phyloP scores from a whole-genome alignment of 2,113 vertebrate species.

The Phrynosoma blainvillii region DNA sequence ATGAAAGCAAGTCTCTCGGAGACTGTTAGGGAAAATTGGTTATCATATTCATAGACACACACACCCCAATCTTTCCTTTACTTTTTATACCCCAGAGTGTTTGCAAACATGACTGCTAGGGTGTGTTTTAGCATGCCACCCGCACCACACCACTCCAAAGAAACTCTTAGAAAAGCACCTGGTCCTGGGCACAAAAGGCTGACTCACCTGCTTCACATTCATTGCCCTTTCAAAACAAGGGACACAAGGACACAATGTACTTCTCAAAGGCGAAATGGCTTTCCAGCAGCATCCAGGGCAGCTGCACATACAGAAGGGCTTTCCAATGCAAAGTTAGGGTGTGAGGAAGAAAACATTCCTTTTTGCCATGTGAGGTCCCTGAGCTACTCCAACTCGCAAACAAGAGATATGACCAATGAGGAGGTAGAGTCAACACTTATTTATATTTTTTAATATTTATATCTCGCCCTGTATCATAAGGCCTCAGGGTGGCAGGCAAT shows the following conservation, averaged over 20 bases:
- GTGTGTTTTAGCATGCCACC: conserved; percentile 54
- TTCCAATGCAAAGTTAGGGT: background rate
- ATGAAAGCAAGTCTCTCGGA: conserved; percentile 35
- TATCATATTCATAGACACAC: background rate
- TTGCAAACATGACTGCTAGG: conserved; percentile 54
- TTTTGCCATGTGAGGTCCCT: background rate
- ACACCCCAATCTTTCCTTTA: conserved; percentile 40
- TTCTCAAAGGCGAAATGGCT: conserved; percentile 42
- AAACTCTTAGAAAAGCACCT: conserved; percentile 65
- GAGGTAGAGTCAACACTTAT: too few relatives aligned
- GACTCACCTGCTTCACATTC: conserved; percentile 69
- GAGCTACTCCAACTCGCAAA: background rate
- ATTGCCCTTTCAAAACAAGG: conserved; percentile 60
- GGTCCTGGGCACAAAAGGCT: conserved; percentile 71
- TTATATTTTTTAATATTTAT: too few relatives aligned
- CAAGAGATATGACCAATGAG: background rate
- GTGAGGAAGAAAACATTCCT: background rate
- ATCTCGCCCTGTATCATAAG: too few relatives aligned
- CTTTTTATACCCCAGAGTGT: conserved; percentile 38
- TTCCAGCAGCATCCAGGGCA: conserved; percentile 57
- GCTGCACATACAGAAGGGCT: conserved; percentile 58
- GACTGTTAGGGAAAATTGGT: conserved; percentile 39
- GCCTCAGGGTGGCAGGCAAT: too few relatives aligned
- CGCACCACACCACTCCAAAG: conserved; percentile 32
- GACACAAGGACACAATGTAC: conserved; percentile 55